A percentile compares a stretch with the other conserved stretches of the same genome.
phyloP scores from a whole-genome alignment of 2,888 invertebrate species.

The Rhagium mordax region DNA sequence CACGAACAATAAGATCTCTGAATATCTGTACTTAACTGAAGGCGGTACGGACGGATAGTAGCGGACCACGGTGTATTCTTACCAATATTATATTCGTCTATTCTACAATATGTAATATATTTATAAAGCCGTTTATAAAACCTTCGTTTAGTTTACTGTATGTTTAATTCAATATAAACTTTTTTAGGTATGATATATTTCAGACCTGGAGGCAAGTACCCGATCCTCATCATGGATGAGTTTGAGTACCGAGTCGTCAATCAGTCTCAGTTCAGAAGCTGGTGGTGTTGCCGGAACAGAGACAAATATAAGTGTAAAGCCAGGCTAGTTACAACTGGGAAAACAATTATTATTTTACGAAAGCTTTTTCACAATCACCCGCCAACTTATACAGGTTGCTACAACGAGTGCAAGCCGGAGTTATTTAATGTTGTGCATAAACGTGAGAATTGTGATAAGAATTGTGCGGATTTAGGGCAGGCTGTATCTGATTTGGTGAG shows the following conservation, averaged over 20 bases:
- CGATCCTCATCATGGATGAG: background rate
- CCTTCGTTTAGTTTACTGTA: too few relatives aligned
- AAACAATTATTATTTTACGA: constrained; percentile 39
- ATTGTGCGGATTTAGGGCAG: background rate
- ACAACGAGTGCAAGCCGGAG: background rate
- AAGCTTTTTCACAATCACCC: background rate
- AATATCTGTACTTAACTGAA: too few relatives aligned
- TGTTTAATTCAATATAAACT: too few relatives aligned
- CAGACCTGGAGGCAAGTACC: background rate
- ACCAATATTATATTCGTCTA: too few relatives aligned
- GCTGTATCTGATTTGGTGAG: background rate
- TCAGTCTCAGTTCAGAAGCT: background rate
- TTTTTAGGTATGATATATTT: constrained; percentile 16
- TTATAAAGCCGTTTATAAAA: too few relatives aligned
- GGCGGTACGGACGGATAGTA: too few relatives aligned
- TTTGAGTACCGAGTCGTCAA: constrained; percentile 11
- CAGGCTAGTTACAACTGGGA: constrained; percentile 43
- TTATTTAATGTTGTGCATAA: background rate
- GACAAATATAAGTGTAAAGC: constrained; percentile 45
- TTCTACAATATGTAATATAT: too few relatives aligned
- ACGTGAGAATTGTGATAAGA: background rate
- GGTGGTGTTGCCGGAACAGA: constrained; percentile 14
- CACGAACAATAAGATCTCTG: too few relatives aligned
- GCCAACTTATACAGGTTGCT: background rate
- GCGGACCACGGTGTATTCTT: too few relatives aligned